Base-by-base conservation (phyloP, 2,888 invertebrate genomes). In the Trichogramma dendrolimi region DNA sequence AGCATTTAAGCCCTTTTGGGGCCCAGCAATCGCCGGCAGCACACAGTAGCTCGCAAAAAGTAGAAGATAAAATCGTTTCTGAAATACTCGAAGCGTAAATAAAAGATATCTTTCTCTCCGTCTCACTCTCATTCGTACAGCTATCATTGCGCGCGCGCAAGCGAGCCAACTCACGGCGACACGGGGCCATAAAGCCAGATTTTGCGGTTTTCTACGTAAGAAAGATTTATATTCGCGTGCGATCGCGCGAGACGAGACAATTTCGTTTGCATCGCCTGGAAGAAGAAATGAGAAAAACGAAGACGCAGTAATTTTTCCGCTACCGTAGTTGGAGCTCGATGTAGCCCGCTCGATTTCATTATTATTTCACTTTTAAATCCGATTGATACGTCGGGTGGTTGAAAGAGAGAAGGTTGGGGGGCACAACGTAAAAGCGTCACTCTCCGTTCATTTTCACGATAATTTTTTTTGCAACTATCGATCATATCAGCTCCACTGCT, bases 161-260 rank as follows among this genome's bases (percentile, higher is more conserved):
- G 46, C 40, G 50, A 58, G 51, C 51, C 14, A 52, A 62, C 58
- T 62, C 62, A 14, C 55, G 40, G 14, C 48, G 49, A 51, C 46
- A 51, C 38, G 7, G 47, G 38, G 58, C 55, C 42, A 2, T 2
- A 27, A 2, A 27, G 27, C 27, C 27, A 27, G 27, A 27, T 27
- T 27, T 27, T 27, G 27, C 27, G 27, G 27, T 27, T 27, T 27
- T 27, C 27, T 27, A 27, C 27, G 27, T 27, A 27, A 27, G 60
- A 55, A 57, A 55, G 63, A 63, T 60, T 57, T 63, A 60, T 60
- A 60, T 58, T 49, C 44, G 41, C 4, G 41, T 42, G 53, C 41
- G 27, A 6, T 46, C 50, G 27, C 51, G 50, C 44, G 50, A 5
- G 39, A 56, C 44, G 44, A 41, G 6, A 56, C 55, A 47, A 60